phyloP scores from a whole-genome alignment of 1,140 invertebrate species.

The Orius insidiosus region DNA sequence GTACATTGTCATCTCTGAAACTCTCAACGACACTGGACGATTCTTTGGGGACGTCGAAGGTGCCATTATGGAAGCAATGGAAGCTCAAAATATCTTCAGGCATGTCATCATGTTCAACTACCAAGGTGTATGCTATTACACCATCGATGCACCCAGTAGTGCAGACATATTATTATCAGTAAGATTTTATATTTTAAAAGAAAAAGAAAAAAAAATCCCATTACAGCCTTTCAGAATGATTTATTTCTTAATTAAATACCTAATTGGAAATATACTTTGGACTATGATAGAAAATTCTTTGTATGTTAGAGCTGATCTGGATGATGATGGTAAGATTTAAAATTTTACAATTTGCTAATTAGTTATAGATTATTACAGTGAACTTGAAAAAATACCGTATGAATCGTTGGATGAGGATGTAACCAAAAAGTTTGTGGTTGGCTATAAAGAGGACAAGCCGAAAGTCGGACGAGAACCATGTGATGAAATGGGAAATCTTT shows the following conservation, averaged over 20 bases:
- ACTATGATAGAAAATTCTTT: conserved; percentile 1
- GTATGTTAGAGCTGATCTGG: background rate
- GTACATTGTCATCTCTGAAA: conserved; percentile 63
- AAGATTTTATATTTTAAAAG: too few relatives aligned
- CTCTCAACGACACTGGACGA: conserved; percentile 46
- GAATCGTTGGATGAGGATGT: too few relatives aligned
- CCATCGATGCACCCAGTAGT: conserved; percentile 23
- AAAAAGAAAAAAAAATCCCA: too few relatives aligned
- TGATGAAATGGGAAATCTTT: conserved; percentile 19
- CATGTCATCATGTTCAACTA: conserved; percentile 68
- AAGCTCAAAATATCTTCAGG: conserved; percentile 53
- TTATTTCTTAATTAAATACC: background rate
- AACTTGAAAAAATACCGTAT: background rate
- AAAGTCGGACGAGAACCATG: conserved; percentile 14
- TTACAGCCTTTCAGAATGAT: too few relatives aligned
- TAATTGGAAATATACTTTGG: background rate
- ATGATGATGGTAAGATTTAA: conserved; percentile 1
- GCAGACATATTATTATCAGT: conserved; percentile 9
- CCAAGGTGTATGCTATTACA: conserved; percentile 52
- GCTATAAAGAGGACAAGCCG: too few relatives aligned
- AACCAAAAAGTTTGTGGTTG: too few relatives aligned
- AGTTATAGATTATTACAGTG: conserved; percentile 6
- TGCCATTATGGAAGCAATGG: conserved; percentile 58
- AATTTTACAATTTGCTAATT: background rate
- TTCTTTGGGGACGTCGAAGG: conserved; percentile 76